Conservation (phyloP, 2,888 invertebrate species). For the Calameuta idolon region DNA sequence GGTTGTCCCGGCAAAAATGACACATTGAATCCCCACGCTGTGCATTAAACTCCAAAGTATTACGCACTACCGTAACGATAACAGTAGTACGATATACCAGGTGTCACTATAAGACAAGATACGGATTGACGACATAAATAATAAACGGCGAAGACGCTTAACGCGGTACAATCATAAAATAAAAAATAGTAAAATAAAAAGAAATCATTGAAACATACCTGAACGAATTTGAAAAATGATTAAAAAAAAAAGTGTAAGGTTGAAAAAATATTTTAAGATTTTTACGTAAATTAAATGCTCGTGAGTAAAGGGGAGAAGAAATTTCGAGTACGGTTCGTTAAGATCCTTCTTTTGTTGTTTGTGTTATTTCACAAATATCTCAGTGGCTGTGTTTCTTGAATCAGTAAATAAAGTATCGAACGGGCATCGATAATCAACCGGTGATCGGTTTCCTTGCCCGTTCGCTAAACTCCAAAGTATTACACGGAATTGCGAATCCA, state of each 20-base stretch:
- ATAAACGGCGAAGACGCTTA: background rate
- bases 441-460: background rate
- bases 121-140: background rate
- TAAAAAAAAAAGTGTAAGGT: background rate
- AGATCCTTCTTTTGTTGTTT: background rate
- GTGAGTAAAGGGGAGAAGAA: background rate
- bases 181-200: background rate
- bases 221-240: background rate
- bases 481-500: conserved; percentile 47
- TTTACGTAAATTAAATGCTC: background rate
- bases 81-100: conserved; percentile 39
- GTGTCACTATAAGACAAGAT: background rate
- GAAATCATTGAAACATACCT: background rate
- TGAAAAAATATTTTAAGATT: background rate
- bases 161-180: background rate
- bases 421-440: background rate
- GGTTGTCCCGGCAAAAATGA: conserved; percentile 35
- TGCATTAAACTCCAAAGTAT: conserved; percentile 59
- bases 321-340: background rate
- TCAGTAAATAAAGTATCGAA: background rate
- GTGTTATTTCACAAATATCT: background rate
- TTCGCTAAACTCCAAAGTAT: conserved; percentile 40
- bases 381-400: background rate
- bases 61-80: conserved; percentile 65
- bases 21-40: background rate